Evolutionary conservation across 2,113 vertebrate species (phyloP), one percentile per base, ranked within the genome.

Genomic region (Stomatorhinus ivindoensis): DNA sequence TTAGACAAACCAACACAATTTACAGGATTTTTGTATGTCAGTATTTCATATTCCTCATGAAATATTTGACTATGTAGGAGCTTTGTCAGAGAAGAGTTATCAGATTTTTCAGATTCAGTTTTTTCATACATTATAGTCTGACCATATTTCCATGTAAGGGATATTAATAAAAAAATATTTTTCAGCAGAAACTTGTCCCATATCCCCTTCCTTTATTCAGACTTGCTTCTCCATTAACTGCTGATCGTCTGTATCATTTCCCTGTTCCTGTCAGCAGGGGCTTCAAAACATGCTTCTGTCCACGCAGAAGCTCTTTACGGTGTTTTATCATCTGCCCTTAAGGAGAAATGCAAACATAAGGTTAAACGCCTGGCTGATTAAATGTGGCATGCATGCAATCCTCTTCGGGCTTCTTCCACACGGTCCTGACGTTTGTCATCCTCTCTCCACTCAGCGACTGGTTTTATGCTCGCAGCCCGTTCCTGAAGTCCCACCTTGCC

Each of bases 401-500:
- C 55, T 61, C 24, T n/a, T 61, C 55, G 10, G 31, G 31, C 13
- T 80, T 35, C 19, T n/a, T 7, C 15, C 31, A 8, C 73, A 42
- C 42, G 69, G 15, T 27, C 61, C 35, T 21, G 76, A 17, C 17
- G 17, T 42, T 21, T 84, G 44, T 13, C 39, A 4, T 83, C 89
- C 69, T 61, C 86, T 84, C 50, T 84, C 10, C 73, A 87, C 89
- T n/a, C 92, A 99, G 98, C 92, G 98, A 99, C 92, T 99, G 98
- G 98, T 99, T 98, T 94, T 98, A 98, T 89, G 96, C 95, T 88
- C 96, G 97, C 91, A 99, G 98, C 93, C 98, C 98, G 19, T 98
- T 99, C 91, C 94, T 99, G 93, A 98, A 98, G 93, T 92, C 97
- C 9, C 96, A 97, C 91, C 95, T 97, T 84, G 97, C 95, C 90